Conservation (phyloP, 2,113 vertebrate genomes). For the Aptenodytes forsteri region DNA sequence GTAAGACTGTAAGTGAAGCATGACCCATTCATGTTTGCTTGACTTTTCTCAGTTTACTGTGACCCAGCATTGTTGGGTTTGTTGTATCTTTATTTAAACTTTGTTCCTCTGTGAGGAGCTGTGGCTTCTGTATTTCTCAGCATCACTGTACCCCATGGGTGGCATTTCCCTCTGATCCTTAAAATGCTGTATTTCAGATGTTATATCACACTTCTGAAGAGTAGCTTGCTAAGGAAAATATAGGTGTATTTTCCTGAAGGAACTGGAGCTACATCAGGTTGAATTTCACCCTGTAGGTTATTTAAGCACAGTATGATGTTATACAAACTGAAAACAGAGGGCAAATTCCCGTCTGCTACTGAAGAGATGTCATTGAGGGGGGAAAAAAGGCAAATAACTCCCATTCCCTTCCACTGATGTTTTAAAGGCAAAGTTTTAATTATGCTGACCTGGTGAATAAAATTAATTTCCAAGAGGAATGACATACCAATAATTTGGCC, state of each 20-base stretch:
- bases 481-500: background rate
- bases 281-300: conserved; percentile 40
- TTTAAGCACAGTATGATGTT: conserved; percentile 36
- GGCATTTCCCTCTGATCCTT: conserved; percentile 42
- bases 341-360: background rate
- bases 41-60: background rate
- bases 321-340: conserved; percentile 35
- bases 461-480: background rate
- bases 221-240: conserved; percentile 6
- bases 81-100: conserved; percentile 38
- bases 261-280: background rate
- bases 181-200: conserved; percentile 29
- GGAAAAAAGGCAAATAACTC: background rate
- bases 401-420: background rate
- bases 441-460: background rate
- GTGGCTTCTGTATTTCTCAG: conserved; percentile 19
- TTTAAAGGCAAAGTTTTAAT: background rate
- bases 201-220: conserved; percentile 17
- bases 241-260: background rate
- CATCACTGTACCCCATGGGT: background rate
- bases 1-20: background rate
- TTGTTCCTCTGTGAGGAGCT: conserved; percentile 1
- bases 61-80: background rate
- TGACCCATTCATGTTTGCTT: background rate
- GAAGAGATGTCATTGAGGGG: background rate